These are phyloP conservation scores for Parapsyche elsis DNA, from an alignment of 1,140 invertebrate genomes.

Conservation along the genomic window DNA sequence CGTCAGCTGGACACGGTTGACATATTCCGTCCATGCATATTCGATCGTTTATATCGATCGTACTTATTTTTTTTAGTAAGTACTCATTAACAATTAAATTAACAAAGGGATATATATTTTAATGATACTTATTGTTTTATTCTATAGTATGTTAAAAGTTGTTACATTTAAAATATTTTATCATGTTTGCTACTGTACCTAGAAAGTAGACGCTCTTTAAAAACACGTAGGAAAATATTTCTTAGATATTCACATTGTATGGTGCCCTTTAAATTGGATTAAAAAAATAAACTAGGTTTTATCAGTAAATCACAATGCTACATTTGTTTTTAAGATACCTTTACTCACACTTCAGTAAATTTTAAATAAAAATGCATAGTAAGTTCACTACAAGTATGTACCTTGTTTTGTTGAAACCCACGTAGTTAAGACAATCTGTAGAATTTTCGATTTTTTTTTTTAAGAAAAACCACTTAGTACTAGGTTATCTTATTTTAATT, in stretches of 20 bases:
- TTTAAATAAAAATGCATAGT: too few relatives aligned
- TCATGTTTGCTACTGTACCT: slow-evolving; percentile 56
- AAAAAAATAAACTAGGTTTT: not conserved
- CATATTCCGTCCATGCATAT: slow-evolving; percentile 54
- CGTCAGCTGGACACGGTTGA: slow-evolving; percentile 54
- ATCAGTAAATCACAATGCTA: not conserved
- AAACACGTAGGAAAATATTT: slow-evolving; percentile 46
- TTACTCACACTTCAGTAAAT: too few relatives aligned
- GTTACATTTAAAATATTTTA: slow-evolving; percentile 56
- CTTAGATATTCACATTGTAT: slow-evolving; percentile 37
- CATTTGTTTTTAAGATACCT: too few relatives aligned
- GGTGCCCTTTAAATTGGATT: slow-evolving; percentile 25
- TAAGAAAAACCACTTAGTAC: not conserved
- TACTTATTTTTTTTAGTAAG: slow-evolving; percentile 53
- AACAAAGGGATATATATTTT: slow-evolving; percentile 54
- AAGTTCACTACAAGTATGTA: too few relatives aligned
- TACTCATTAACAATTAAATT: slow-evolving; percentile 54
- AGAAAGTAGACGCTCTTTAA: slow-evolving; percentile 53
- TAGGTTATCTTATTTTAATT: slow-evolving; percentile 9
- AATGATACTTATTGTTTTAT: slow-evolving; percentile 55
- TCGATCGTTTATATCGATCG: slow-evolving; percentile 44
- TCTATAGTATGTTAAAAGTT: slow-evolving; percentile 51
- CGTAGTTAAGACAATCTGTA: too few relatives aligned
- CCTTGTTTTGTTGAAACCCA: too few relatives aligned
- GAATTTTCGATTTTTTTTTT: not conserved